Evolutionary conservation across 2,797 vertebrate species (phyloP), one percentile per base, ranked within the genome.

Genomic region (Catostomus latipinnis): DNA sequence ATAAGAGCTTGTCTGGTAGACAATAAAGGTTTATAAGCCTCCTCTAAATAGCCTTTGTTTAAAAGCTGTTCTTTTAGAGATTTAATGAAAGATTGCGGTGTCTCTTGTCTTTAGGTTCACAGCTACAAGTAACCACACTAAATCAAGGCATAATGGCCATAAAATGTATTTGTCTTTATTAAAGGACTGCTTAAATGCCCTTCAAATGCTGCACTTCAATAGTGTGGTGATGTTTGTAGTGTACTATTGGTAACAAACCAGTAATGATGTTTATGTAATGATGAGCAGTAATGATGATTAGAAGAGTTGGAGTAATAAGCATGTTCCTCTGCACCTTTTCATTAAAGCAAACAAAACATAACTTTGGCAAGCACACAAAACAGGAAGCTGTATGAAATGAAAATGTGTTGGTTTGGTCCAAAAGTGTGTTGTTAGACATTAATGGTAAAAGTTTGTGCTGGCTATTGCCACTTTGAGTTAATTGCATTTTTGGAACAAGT

Each of bases 51-150:
- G 71, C 82, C 80, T 81, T 60, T 18, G 60, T 90, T 90, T 89
- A 92, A 89, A 90, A 89, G 86, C 66, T 13, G 60, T 75, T 85
- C 80, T 88, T 74, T 58, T 68, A 83, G 70, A 90, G 89, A 92
- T 92, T 89, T 87, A 90, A 83, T 88, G 84, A 82, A 84, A 86
- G 88, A 92, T 93, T 90, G 87, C 72, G 60, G 79, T 10, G 82
- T 86, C 83, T 86, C 78, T 86, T 85, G 83, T 72, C 86, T 91
- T 86, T 52, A 22, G 7, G n/a, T 50, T 18, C 34, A 73, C n/a
- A n/a, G 58, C 18, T 75, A 18, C 5, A 9, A 71, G 43, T 18
- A 8, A 34, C 45, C 43, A n/a, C 2, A 56, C 48, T 70, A 69
- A 78, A 74, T 34, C 75, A 68, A 54, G 14, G 1, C 13, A 57